phyloP scores from a whole-genome alignment of 2,888 invertebrate species.

The Diloba caeruleocephala region DNA sequence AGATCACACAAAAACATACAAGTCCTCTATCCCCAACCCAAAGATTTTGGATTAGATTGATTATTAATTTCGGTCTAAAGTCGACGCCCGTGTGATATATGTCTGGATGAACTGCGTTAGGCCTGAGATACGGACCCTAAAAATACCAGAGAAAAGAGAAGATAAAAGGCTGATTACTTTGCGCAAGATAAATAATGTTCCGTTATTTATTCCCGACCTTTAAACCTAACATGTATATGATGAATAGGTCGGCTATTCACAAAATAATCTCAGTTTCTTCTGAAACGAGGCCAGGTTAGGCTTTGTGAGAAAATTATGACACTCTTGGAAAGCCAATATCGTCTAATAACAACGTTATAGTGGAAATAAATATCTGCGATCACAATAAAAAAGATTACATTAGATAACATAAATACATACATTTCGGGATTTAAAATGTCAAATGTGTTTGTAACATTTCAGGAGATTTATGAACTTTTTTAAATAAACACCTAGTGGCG shows the following conservation, averaged over 20 bases:
- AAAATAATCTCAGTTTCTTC: constrained; percentile 5
- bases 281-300: constrained; percentile 1
- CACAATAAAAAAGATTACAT: background rate
- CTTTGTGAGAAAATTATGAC: constrained; percentile 28
- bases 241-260: constrained; percentile 8
- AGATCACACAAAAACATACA: too few species aligned
- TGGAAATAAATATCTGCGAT: background rate
- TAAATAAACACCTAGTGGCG: too few species aligned
- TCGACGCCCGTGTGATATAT: too few species aligned
- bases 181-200: constrained; percentile 9
- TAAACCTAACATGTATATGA: constrained; percentile 6
- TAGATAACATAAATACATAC: too few species aligned
- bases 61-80: too few species aligned
- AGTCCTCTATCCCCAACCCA: too few species aligned
- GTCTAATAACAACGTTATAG: constrained; percentile 15
- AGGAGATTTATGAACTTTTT: too few species aligned
- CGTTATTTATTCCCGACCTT: constrained; percentile 13
- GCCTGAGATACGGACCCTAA: too few species aligned
- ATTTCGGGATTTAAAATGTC: too few species aligned
- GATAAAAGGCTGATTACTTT: constrained; percentile 8
- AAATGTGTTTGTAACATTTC: too few species aligned
- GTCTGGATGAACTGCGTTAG: too few species aligned
- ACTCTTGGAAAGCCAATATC: constrained; percentile 13
- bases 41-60: too few species aligned
- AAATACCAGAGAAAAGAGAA: background rate